phyloP scores from a whole-genome alignment of 2,113 vertebrate genomes.

The Rhabdomys dilectus region DNA sequence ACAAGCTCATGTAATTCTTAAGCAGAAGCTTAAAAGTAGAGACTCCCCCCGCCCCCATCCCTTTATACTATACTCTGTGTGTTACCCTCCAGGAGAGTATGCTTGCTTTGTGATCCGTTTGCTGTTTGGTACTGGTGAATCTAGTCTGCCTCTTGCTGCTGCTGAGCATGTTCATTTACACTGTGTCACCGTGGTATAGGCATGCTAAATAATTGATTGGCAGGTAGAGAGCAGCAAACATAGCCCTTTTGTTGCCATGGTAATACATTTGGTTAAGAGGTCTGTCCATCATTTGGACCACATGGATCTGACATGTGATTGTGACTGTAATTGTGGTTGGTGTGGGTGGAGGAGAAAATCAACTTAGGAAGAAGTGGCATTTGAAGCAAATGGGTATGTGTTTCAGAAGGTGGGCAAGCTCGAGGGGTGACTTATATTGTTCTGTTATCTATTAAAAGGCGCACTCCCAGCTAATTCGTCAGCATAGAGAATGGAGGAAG shows the following conservation, averaged over 20 bases:
- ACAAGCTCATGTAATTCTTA: not conserved
- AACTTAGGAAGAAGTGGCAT: constrained; percentile 45
- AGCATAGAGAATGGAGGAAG: constrained; percentile 48
- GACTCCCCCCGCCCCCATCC: not conserved
- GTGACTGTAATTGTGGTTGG: constrained; percentile 80
- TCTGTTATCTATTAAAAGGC: constrained; percentile 46
- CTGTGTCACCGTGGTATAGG: constrained; percentile 82
- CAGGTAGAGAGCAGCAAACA: constrained; percentile 84
- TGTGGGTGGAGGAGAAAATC: constrained; percentile 66
- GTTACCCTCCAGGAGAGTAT: not conserved
- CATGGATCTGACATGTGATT: constrained; percentile 79
- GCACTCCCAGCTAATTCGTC: constrained; percentile 46
- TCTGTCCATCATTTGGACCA: constrained; percentile 84
- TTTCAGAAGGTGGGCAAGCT: constrained; percentile 34
- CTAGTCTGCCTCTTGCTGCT: constrained; percentile 78
- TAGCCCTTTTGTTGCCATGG: constrained; percentile 86
- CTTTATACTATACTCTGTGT: not conserved
- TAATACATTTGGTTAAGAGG: constrained; percentile 87
- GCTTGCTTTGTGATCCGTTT: constrained; percentile 76
- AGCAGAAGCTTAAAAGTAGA: constrained; percentile 12
- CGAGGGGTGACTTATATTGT: constrained; percentile 9
- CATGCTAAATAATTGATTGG: constrained; percentile 87
- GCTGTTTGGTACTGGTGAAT: constrained; percentile 76
- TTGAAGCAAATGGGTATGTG: constrained; percentile 63
- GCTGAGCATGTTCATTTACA: constrained; percentile 86